Percentiles rank a stretch among this genome's conserved stretches.
phyloP scores from a whole-genome alignment of 2,113 vertebrate genomes.

The Suricata suricatta region DNA sequence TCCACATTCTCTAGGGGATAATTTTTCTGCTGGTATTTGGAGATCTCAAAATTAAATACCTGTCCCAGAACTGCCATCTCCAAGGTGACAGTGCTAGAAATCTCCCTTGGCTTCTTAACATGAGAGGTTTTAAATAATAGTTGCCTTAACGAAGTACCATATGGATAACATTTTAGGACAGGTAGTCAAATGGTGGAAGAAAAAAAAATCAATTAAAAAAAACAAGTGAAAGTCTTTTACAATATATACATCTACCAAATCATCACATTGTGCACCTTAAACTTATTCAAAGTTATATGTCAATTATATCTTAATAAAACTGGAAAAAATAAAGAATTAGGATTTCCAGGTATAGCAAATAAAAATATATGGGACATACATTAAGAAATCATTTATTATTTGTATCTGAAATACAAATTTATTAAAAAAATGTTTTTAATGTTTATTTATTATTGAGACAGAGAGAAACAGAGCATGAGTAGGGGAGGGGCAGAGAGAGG shows the following conservation, averaged over 20 bases:
- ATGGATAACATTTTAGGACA: slow-evolving; percentile 29
- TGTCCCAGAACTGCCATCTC: slow-evolving; percentile 28
- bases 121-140: slow-evolving; percentile 67
- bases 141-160: slow-evolving; percentile 49
- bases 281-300: neutral
- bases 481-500: too few relatives aligned
- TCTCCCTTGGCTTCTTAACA: slow-evolving; percentile 44
- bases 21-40: slow-evolving; percentile 59
- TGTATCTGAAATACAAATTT: slow-evolving; percentile 26
- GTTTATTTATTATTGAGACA: too few relatives aligned
- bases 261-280: neutral
- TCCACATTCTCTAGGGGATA: slow-evolving; percentile 56
- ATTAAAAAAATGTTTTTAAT: neutral
- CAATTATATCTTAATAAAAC: neutral
- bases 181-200: neutral
- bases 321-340: neutral
- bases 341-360: neutral
- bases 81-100: slow-evolving; percentile 71
- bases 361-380: slow-evolving; percentile 8
- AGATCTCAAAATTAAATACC: slow-evolving; percentile 60
- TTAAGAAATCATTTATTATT: slow-evolving; percentile 6
- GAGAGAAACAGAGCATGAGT: too few relatives aligned
- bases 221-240: neutral
- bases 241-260: neutral
- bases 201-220: slow-evolving; percentile 21